Conservation (phyloP, 2,113 vertebrate species). For the Xenopus laevis region DNA sequence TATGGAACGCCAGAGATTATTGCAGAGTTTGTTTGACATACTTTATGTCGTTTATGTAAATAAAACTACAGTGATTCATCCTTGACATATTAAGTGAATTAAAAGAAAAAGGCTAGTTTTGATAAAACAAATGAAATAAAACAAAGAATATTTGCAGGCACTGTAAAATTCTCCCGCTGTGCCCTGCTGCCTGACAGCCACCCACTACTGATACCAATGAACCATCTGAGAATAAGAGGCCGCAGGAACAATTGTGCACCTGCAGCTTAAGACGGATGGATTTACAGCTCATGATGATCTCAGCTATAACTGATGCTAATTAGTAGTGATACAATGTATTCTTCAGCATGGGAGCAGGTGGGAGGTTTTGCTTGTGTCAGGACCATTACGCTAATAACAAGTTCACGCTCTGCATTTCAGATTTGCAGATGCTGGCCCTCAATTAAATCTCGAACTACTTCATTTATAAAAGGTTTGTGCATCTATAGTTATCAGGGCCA, state of each 20-base stretch:
- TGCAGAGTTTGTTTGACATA: not conserved
- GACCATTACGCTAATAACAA: constrained; percentile 58
- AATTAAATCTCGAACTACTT: constrained; percentile 4
- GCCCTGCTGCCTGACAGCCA: constrained; percentile 43
- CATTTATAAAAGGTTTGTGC: not conserved
- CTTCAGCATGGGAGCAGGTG: constrained; percentile 59
- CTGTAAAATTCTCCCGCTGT: constrained; percentile 2
- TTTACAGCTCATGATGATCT: not conserved
- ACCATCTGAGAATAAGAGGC: constrained; percentile 54
- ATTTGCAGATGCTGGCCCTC: constrained; percentile 43
- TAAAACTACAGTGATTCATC: not conserved
- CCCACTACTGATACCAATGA: constrained; percentile 35
- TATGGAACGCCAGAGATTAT: not conserved
- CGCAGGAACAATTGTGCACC: constrained; percentile 63
- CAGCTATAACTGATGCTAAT: constrained; percentile 62
- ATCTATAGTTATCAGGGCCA: too few species aligned
- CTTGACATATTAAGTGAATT: not conserved
- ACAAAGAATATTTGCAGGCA: too few species aligned
- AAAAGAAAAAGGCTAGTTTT: not conserved
- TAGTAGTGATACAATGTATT: constrained; percentile 53
- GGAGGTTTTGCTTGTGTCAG: constrained; percentile 54
- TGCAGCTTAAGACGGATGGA: constrained; percentile 53
- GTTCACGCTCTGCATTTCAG: constrained; percentile 53
- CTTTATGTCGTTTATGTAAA: too few species aligned
- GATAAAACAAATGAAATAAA: not conserved